Percentiles rank a stretch among this genome's conserved stretches.
phyloP scores from a whole-genome alignment of 30 jellyfish, hydroid and myxozoan species.

The Catostylus mosaicus region DNA sequence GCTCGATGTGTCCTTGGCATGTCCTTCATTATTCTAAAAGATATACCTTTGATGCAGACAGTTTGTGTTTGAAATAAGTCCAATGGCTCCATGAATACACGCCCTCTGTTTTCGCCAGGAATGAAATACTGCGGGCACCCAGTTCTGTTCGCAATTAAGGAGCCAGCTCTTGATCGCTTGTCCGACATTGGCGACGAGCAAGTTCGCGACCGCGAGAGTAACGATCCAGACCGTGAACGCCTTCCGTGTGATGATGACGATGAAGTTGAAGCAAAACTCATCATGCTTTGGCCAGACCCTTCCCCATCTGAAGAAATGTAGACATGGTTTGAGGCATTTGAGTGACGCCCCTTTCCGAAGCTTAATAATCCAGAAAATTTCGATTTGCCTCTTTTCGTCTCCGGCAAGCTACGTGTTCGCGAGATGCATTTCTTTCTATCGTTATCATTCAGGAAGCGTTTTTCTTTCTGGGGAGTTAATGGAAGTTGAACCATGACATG shows the following conservation, averaged over 20 bases:
- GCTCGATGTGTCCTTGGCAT: slow-evolving; percentile 87
- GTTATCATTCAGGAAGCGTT: background rate
- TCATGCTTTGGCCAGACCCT: slow-evolving; percentile 70
- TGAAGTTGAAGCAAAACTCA: slow-evolving; percentile 58
- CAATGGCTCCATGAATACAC: slow-evolving; percentile 52
- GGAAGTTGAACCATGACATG: slow-evolving; percentile 49
- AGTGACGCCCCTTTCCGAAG: slow-evolving; percentile 10
- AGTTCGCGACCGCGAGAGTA: slow-evolving; percentile 47
- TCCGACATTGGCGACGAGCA: slow-evolving; percentile 69
- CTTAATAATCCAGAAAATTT: slow-evolving; percentile 19
- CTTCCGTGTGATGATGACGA: slow-evolving; percentile 45
- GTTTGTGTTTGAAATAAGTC: slow-evolving; percentile 62
- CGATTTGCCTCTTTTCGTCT: slow-evolving; percentile 32
- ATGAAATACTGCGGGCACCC: slow-evolving; percentile 81
- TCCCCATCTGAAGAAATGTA: slow-evolving; percentile 45
- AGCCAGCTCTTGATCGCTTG: slow-evolving; percentile 58
- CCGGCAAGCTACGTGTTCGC: slow-evolving; percentile 52
- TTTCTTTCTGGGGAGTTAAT: slow-evolving; percentile 13
- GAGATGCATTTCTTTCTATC: background rate
- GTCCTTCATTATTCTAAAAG: slow-evolving; percentile 50
- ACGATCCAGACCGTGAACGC: slow-evolving; percentile 57
- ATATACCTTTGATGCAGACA: slow-evolving; percentile 74
- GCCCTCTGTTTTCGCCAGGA: slow-evolving; percentile 81
- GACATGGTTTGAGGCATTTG: background rate
- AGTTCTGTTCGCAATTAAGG: slow-evolving; percentile 41